A percentile compares a stretch with the other conserved stretches of the same genome.
These are phyloP conservation scores for Oikopleura vanhoeffeni DNA, from an alignment of 23 tunicate genomes.

Conservation along the genomic window DNA sequence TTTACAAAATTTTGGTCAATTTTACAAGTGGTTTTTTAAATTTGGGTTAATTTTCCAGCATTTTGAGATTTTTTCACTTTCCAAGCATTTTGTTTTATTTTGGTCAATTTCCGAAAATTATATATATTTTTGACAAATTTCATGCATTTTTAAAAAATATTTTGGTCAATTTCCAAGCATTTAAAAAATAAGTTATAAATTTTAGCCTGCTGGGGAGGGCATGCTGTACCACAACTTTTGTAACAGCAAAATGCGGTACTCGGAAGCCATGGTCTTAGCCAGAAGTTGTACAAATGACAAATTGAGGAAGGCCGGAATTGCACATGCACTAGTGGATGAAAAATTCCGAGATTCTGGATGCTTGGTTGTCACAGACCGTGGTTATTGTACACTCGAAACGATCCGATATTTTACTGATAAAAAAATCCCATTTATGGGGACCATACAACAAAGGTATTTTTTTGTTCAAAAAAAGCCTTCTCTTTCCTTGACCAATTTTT, in stretches of 20 bases:
- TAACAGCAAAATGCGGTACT: not conserved
- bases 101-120: no score
- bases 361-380: not conserved
- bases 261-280: not conserved
- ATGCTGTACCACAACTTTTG: not conserved
- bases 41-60: no score
- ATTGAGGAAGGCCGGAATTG: not conserved
- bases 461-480: no score
- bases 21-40: no score
- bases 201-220: not conserved
- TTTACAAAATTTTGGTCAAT: no score
- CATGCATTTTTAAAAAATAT: no score
- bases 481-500: no score
- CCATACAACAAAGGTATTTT: not conserved
- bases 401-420: not conserved
- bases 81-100: no score
- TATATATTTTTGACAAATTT: no score
- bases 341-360: not conserved
- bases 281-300: not conserved
- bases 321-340: not conserved
- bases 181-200: no score
- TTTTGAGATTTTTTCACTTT: no score
- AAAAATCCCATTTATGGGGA: not conserved
- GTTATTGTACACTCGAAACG: not conserved
- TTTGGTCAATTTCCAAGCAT: no score